Conservation (phyloP, 2,888 invertebrate species). For the Morinoia aosen region DNA sequence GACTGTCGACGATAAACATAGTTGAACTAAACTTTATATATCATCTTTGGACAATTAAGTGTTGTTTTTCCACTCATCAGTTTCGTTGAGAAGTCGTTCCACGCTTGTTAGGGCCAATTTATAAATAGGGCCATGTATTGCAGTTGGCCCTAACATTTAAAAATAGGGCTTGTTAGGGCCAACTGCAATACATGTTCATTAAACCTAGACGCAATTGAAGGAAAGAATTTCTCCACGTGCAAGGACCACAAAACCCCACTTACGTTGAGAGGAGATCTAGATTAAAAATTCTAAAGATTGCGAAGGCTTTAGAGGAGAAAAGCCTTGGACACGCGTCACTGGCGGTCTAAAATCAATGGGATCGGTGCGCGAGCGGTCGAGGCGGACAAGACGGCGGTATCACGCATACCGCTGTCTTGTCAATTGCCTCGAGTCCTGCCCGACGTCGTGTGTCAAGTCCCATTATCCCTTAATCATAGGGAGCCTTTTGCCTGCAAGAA, state of each 20-base stretch:
- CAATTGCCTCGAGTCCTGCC: not conserved
- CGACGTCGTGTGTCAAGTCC: not conserved
- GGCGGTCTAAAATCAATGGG: not conserved
- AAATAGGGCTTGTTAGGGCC: too few relatives aligned
- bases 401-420: constrained; percentile 4
- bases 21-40: too few relatives aligned
- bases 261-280: not conserved
- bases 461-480: not conserved
- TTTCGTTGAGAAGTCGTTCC: too few relatives aligned
- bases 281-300: not conserved
- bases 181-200: not conserved
- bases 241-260: not conserved
- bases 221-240: not conserved
- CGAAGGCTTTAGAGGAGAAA: not conserved
- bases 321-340: not conserved
- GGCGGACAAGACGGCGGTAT: not conserved
- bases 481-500: not conserved
- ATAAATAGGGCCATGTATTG: too few relatives aligned
- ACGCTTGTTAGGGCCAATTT: too few relatives aligned
- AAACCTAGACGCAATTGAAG: not conserved
- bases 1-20: too few relatives aligned
- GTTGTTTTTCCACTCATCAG: too few relatives aligned
- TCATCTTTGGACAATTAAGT: too few relatives aligned
- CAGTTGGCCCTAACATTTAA: too few relatives aligned
- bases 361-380: not conserved